Evolutionary conservation across 64 coral and sea anemone genomes (phyloP).

Genomic region (Catalaphyllia jardinei): DNA sequence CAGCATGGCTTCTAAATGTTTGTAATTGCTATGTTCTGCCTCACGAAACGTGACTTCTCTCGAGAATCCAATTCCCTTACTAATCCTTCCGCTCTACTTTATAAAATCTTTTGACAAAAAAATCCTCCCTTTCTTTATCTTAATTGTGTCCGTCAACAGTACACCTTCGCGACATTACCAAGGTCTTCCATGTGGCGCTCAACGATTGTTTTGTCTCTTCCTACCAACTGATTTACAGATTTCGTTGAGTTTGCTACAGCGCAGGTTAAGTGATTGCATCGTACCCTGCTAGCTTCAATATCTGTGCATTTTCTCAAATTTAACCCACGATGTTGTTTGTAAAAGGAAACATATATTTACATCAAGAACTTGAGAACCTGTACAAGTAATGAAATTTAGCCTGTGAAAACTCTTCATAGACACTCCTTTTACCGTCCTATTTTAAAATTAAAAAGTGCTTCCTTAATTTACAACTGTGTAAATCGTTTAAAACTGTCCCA

Average conservation of each 20-base stretch:
- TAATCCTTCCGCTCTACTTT: not conserved
- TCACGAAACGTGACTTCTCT: conserved; percentile 36
- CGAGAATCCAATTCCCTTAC: not conserved
- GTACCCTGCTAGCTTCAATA: not conserved
- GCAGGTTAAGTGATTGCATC: not conserved
- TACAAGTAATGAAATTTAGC: conserved; percentile 22
- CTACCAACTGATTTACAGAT: conserved; percentile 29
- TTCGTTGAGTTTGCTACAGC: conserved; percentile 19
- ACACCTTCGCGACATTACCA: not conserved
- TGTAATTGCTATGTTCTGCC: conserved; percentile 29
- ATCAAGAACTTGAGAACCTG: conserved; percentile 21
- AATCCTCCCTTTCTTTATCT: not conserved
- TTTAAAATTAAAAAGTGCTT: conserved; percentile 42
- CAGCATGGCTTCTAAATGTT: conserved; percentile 48
- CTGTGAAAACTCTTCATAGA: not conserved
- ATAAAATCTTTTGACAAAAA: not conserved
- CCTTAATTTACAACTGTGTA: conserved; percentile 35
- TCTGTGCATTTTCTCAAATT: conserved; percentile 5
- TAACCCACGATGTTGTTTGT: not conserved
- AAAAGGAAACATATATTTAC: conserved; percentile 26
- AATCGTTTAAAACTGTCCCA: conserved; percentile 3
- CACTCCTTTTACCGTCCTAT: conserved; percentile 30
- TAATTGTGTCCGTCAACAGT: not conserved
- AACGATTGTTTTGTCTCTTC: conserved; percentile 40
- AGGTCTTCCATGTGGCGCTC: conserved; percentile 7